Conservation (phyloP, 2,888 invertebrate species). For the Teinopalpus imperialis region DNA sequence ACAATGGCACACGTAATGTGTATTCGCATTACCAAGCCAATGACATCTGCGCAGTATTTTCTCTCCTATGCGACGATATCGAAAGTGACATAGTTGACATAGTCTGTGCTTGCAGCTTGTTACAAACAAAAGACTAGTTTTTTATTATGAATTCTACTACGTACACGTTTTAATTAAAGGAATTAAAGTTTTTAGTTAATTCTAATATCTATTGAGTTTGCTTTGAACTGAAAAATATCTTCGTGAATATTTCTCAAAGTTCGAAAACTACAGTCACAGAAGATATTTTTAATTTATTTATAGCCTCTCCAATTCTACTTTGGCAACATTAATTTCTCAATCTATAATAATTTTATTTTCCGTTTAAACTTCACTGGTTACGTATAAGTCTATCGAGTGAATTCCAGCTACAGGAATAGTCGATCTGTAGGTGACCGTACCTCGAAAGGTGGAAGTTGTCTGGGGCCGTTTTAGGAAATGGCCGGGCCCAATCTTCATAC, state of each 20-base stretch:
- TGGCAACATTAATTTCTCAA: too few species aligned
- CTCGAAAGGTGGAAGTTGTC: slow-evolving; percentile 87
- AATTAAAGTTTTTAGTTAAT: too few species aligned
- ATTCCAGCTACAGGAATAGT: slow-evolving; percentile 92
- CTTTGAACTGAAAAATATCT: too few species aligned
- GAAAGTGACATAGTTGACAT: slow-evolving; percentile 11
- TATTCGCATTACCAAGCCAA: slow-evolving; percentile 8
- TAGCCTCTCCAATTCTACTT: too few species aligned
- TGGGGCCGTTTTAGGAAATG: slow-evolving; percentile 85
- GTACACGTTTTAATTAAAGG: too few species aligned
- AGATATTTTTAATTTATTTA: too few species aligned
- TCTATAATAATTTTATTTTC: too few species aligned
- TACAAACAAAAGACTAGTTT: too few species aligned
- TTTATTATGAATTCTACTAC: too few species aligned
- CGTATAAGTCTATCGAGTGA: slow-evolving; percentile 89
- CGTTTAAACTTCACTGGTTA: slow-evolving; percentile 50
- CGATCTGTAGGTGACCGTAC: slow-evolving; percentile 90
- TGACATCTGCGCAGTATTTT: slow-evolving; percentile 5
- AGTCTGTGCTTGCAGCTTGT: neutral
- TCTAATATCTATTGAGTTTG: too few species aligned
- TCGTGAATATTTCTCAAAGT: too few species aligned
- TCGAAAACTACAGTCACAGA: too few species aligned
- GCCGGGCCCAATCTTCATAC: slow-evolving; percentile 85
- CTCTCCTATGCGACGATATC: slow-evolving; percentile 1
- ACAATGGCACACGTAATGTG: slow-evolving; percentile 13